Conservation (phyloP, 2,888 invertebrate genomes). For the Lasioglossum villosulum region DNA sequence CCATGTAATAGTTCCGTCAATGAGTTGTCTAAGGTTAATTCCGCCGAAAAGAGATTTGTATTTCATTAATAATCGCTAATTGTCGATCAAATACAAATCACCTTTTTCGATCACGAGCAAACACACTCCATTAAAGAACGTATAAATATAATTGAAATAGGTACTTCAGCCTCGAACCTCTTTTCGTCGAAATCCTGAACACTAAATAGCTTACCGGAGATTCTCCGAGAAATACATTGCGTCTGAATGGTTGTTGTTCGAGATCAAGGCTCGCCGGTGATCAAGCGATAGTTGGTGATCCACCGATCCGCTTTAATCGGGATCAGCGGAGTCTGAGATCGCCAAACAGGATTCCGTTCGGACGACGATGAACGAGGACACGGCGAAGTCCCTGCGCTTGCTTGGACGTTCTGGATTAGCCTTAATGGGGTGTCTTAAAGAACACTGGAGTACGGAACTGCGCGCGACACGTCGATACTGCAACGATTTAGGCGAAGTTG, state of each 20-base stretch:
- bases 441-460: background rate
- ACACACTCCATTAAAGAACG: no score
- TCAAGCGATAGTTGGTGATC: constrained; percentile 16
- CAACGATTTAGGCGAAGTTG: constrained; percentile 5
- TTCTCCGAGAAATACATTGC: background rate
- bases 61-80: no score
- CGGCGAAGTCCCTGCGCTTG: background rate
- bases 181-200: background rate
- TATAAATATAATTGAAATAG: no score
- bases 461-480: background rate
- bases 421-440: constrained; percentile 26
- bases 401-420: constrained; percentile 21
- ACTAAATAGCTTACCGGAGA: background rate
- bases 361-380: constrained; percentile 27
- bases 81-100: no score
- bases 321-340: constrained; percentile 28
- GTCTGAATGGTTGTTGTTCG: background rate
- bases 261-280: background rate
- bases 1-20: no score
- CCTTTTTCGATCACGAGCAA: no score
- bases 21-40: no score
- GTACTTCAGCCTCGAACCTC: no score
- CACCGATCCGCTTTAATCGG: constrained; percentile 14
- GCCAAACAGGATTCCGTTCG: constrained; percentile 21
- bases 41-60: no score